Conservation (phyloP, 2,888 invertebrate genomes). For the Tenthredo notha region DNA sequence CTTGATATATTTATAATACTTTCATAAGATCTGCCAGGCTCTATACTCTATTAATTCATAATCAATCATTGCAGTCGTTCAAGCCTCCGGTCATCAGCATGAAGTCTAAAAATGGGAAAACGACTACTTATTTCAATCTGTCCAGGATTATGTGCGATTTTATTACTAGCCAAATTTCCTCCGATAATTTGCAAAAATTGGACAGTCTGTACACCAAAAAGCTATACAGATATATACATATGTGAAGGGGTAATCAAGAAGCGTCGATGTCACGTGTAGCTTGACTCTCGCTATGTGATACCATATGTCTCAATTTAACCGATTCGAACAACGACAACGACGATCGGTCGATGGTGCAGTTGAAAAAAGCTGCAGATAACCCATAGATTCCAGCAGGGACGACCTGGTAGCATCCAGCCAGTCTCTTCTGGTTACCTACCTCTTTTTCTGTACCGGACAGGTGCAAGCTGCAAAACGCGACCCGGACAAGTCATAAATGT, state of each 20-base stretch:
- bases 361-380: not conserved
- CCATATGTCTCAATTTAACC: not conserved
- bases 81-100: not conserved
- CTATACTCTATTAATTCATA: not conserved
- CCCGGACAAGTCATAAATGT: not conserved
- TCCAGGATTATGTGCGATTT: not conserved
- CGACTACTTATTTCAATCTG: not conserved
- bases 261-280: not conserved
- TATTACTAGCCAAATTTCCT: not conserved
- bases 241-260: not conserved
- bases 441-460: slow-evolving; percentile 32
- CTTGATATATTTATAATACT: not conserved
- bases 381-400: slow-evolving; percentile 26
- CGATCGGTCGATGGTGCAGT: slow-evolving; percentile 15
- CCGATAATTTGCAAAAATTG: not conserved
- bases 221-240: not conserved
- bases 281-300: not conserved
- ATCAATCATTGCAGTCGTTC: not conserved
- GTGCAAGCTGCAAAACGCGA: not conserved
- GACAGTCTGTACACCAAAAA: not conserved
- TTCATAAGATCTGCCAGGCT: not conserved
- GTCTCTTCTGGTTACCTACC: slow-evolving; percentile 35
- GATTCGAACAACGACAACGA: not conserved
- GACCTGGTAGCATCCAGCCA: slow-evolving; percentile 33
- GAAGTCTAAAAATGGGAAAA: not conserved